Evolutionary conservation across 2,113 vertebrate species (phyloP), one percentile per base, ranked within the genome.

Genomic region (Ophthalmolycus amberensis): DNA sequence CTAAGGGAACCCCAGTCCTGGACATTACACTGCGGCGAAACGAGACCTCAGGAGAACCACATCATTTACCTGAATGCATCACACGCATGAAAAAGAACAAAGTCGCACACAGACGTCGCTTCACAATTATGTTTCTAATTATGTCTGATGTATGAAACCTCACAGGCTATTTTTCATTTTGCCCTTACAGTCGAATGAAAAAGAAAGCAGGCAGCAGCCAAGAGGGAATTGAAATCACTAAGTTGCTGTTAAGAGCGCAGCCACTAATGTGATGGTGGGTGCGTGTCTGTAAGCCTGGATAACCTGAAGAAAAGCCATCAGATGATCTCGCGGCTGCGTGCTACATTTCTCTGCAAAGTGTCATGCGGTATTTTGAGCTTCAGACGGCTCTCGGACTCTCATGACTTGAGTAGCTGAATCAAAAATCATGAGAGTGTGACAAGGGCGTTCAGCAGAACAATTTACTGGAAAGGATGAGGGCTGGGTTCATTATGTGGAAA

Each of bases 261-360:
- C 20, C 18, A 10, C 67, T 87, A 58, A 83, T 84, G 18, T 9
- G 16, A 60, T 66, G 69, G 58, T 85, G 68, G 82, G 66, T 64
- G 62, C 62, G 42, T 75, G 59, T 64, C 42, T 77, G 70, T 78
- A 42, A 85, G 70, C 64, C 48, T 63, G 72, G 77, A 83, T 82
- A 75, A 88, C 77, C 70, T 59, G 70, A 87, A 72, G 69, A 85
- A 80, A 77, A 87, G 22, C 38, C 73, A 46, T 87, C 75, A 76
- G 86, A 88, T 90, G 85, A 87, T 90, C 86, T 94, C 22, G 70
- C 76, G 22, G 70, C 73, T 79, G 80, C 38, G 12, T 91, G 93
- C 75, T 75, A 94, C 85, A 95, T 95, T 93, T 94, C 80, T 25
- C 91, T 71, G 71, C 87, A 81, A 46, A 84, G 91, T 91, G 93